phyloP scores from a whole-genome alignment of 2,888 invertebrate genomes.

The Tipula unca region DNA sequence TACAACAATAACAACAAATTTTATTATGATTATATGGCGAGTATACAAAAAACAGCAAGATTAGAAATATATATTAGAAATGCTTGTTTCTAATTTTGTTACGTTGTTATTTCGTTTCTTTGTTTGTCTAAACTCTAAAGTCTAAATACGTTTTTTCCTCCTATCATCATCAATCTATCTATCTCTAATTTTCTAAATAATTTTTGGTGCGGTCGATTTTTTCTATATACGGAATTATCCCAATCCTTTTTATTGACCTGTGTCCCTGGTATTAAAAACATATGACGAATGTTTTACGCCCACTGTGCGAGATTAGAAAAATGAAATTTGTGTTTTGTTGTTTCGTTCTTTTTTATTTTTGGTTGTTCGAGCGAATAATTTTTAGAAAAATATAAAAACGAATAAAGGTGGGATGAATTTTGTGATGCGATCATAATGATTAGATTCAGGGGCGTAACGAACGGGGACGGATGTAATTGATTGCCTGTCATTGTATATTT shows the following conservation, averaged over 20 bases:
- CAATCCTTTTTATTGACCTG: not conserved
- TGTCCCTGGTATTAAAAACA: not conserved
- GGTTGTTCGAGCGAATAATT: not conserved
- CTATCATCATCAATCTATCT: too few relatives aligned
- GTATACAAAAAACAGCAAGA: not conserved
- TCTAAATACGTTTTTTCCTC: not conserved
- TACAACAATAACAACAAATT: not conserved
- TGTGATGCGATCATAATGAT: not conserved
- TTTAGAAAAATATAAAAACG: not conserved
- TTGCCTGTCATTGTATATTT: too few relatives aligned
- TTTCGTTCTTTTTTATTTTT: too few relatives aligned
- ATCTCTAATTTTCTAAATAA: not conserved
- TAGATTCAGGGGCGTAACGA: not conserved
- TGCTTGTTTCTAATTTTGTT: not conserved
- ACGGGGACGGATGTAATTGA: too few relatives aligned
- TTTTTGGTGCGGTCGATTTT: not conserved
- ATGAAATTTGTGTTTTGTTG: not conserved
- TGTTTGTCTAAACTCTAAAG: not conserved
- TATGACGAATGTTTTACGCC: conserved; percentile 17
- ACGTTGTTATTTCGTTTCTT: not conserved
- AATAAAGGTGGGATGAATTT: not conserved
- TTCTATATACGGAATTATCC: not conserved
- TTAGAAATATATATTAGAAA: not conserved
- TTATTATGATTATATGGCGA: not conserved
- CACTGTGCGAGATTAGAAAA: not conserved